Evolutionary conservation across 2,888 invertebrate genomes (phyloP).

Genomic region (Copidosoma aretas): DNA sequence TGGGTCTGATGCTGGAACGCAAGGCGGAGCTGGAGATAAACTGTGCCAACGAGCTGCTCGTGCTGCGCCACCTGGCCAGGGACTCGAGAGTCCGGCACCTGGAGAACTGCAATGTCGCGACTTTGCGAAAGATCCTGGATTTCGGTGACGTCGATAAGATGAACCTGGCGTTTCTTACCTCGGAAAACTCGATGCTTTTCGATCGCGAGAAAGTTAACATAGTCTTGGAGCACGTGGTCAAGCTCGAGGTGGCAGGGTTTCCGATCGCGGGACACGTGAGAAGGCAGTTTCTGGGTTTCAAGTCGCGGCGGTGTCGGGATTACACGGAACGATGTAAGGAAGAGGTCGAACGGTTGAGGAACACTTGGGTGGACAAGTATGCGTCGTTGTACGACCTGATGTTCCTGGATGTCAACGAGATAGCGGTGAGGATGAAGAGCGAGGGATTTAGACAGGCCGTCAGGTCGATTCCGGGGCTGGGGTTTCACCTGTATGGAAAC

Average conservation of each 20-base stretch:
- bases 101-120: conserved; percentile 24
- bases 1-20: conserved; percentile 15
- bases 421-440: conserved; percentile 31
- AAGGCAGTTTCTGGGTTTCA: neutral
- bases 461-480: neutral
- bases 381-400: conserved; percentile 36
- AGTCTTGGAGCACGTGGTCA: conserved; percentile 29
- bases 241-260: conserved; percentile 29
- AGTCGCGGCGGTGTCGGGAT: neutral
- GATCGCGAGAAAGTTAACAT: conserved; percentile 24
- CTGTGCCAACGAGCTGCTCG: conserved; percentile 26
- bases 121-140: conserved; percentile 20
- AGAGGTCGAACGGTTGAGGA: conserved; percentile 15
- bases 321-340: conserved; percentile 19
- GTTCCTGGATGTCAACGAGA: conserved; percentile 29
- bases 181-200: conserved; percentile 12
- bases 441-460: conserved; percentile 13
- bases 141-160: conserved; percentile 29
- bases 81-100: conserved; percentile 27
- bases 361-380: conserved; percentile 26
- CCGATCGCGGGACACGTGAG: neutral
- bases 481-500: conserved; percentile 16
- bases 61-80: conserved; percentile 13
- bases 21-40: conserved; percentile 19
- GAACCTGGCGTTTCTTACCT: conserved; percentile 14